These are phyloP conservation scores for Oriolus oriolus DNA, from an alignment of 2,113 vertebrate genomes.

Conservation along the genomic window DNA sequence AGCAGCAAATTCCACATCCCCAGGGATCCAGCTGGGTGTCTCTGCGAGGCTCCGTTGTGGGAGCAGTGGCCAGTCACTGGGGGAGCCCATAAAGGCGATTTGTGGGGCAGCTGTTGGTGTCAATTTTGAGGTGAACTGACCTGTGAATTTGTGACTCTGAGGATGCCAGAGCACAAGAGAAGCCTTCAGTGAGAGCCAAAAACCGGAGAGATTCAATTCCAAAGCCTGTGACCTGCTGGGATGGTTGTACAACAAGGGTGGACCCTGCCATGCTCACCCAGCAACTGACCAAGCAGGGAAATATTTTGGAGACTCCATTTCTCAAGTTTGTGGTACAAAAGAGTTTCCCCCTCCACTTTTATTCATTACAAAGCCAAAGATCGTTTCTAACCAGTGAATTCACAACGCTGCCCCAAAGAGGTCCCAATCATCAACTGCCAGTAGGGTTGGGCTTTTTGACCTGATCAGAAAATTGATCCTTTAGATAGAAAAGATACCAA, in stretches of 20 bases:
- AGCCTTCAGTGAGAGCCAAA: background rate
- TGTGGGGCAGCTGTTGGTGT: background rate
- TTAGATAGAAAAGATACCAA: background rate
- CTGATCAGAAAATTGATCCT: background rate
- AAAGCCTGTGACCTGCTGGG: background rate
- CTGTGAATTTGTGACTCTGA: background rate
- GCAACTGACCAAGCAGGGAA: background rate
- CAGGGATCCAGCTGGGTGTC: background rate
- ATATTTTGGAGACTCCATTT: background rate
- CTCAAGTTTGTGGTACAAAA: background rate
- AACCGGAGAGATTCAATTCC: background rate
- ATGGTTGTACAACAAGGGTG: background rate
- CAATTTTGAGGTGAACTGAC: background rate
- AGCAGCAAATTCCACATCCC: background rate
- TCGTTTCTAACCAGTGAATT: background rate
- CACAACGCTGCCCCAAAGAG: background rate
- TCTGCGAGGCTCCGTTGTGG: rapidly evolving
- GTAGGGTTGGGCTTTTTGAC: background rate
- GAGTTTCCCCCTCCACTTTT: background rate
- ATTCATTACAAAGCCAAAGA: background rate
- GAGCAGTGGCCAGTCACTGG: background rate
- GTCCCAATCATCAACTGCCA: background rate
- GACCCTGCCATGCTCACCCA: background rate
- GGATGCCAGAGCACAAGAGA: background rate
- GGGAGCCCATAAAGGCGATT: background rate